Conservation (phyloP, 2,888 invertebrate species). For the Barypeithes pellucidus region DNA sequence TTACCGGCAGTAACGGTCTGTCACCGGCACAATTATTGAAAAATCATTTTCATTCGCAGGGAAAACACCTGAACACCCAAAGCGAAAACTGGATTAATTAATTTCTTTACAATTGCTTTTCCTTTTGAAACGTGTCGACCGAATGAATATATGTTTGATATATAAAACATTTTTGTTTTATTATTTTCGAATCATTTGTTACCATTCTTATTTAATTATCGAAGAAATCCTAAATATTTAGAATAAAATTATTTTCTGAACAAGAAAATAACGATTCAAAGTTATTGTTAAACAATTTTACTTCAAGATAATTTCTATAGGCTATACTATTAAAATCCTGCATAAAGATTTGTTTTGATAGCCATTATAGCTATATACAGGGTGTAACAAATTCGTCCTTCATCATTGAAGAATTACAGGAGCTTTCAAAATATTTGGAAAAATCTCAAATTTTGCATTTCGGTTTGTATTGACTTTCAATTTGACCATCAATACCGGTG, state of each 20-base stretch:
- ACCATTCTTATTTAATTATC: not conserved
- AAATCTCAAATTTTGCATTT: too few relatives aligned
- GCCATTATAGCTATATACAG: too few relatives aligned
- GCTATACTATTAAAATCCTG: too few relatives aligned
- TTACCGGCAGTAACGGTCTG: slow-evolving; percentile 50
- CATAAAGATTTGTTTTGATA: too few relatives aligned
- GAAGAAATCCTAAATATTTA: not conserved
- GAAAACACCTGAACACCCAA: slow-evolving; percentile 49
- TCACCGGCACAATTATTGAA: slow-evolving; percentile 54
- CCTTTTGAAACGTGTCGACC: slow-evolving; percentile 34
- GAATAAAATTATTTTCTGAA: not conserved
- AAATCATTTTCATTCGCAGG: slow-evolving; percentile 53
- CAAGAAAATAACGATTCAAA: too few relatives aligned
- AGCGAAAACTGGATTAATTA: slow-evolving; percentile 46
- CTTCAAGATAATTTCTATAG: too few relatives aligned
- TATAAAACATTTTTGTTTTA: slow-evolving; percentile 14
- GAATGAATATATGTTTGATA: slow-evolving; percentile 22
- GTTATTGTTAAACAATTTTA: too few relatives aligned
- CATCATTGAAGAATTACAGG: too few relatives aligned
- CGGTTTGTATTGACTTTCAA: too few relatives aligned
- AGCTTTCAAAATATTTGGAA: too few relatives aligned
- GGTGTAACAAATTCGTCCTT: too few relatives aligned
- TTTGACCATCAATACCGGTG: too few relatives aligned
- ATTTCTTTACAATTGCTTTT: slow-evolving; percentile 49
- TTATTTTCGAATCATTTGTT: slow-evolving; percentile 3